Evolutionary conservation across 2,113 vertebrate species (phyloP).

Genomic region (Cyanoramphus novaezelandiae): DNA sequence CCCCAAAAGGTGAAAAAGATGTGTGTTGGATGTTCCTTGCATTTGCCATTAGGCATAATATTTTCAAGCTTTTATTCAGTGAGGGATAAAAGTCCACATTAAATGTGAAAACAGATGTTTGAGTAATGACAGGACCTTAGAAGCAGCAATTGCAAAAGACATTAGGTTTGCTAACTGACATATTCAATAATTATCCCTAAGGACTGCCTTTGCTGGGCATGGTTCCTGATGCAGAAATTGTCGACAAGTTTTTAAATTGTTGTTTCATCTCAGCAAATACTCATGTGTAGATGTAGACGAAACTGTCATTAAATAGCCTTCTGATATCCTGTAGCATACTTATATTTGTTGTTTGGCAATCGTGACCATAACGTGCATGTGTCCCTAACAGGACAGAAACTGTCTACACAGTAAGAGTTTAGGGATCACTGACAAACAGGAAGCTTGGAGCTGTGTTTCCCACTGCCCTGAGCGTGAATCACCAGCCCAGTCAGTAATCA

Average conservation of each 20-base stretch:
- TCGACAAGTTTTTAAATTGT: background rate
- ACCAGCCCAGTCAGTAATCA: background rate
- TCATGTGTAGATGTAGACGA: background rate
- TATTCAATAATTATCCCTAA: background rate
- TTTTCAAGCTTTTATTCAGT: background rate
- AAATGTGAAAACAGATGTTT: background rate
- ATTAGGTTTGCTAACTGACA: background rate
- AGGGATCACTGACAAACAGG: background rate
- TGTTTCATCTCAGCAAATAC: background rate
- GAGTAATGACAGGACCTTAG: background rate
- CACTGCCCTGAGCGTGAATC: background rate
- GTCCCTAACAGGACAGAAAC: background rate
- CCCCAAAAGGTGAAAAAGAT: background rate
- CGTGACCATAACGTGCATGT: background rate
- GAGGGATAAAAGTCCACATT: background rate
- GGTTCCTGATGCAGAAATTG: background rate
- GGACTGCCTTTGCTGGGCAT: background rate
- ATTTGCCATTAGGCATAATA: background rate
- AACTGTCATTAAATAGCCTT: background rate
- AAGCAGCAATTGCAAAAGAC: background rate
- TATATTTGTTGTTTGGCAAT: background rate
- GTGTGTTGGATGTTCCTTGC: accelerated
- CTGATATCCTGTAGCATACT: background rate
- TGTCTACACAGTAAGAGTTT: background rate
- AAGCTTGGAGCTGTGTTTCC: background rate